A percentile compares a stretch with the other conserved stretches of the same genome.
These are phyloP conservation scores for Gadus chalcogrammus DNA, from an alignment of 2,113 vertebrate species.

Conservation along the genomic window DNA sequence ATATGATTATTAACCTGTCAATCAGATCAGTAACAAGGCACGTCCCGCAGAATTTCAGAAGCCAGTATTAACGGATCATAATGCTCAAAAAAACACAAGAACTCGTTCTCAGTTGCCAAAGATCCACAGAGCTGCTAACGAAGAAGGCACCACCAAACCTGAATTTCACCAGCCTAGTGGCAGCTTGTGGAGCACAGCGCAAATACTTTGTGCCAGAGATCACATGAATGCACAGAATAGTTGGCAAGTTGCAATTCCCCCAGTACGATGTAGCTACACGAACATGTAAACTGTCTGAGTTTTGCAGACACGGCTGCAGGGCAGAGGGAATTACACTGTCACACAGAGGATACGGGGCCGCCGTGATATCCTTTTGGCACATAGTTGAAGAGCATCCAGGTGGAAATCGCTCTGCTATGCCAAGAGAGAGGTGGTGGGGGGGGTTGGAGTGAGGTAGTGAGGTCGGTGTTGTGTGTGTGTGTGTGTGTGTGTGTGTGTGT, in stretches of 20 bases:
- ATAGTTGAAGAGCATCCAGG: constrained; percentile 92
- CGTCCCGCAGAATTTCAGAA: constrained; percentile 3
- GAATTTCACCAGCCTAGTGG: constrained; percentile 37
- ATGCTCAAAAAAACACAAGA: constrained; percentile 23
- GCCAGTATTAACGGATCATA: constrained; percentile 3
- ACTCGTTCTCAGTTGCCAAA: constrained; percentile 8
- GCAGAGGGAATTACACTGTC: constrained; percentile 94
- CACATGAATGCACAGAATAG: constrained; percentile 62
- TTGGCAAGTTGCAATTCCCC: constrained; percentile 62
- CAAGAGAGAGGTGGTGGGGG: constrained; percentile 54
- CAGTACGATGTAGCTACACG: constrained; percentile 72
- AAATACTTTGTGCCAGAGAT: constrained; percentile 55
- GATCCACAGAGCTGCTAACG: constrained; percentile 8
- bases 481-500: constrained; percentile 21
- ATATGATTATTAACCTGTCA: constrained; percentile 6
- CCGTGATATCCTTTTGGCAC: constrained; percentile 87
- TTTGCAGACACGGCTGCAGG: constrained; percentile 92
- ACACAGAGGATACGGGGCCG: constrained; percentile 85
- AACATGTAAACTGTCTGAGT: constrained; percentile 92
- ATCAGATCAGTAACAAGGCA: constrained; percentile 4
- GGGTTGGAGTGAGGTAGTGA: constrained; percentile 36
- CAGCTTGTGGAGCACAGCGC: constrained; percentile 38
- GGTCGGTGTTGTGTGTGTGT: constrained; percentile 41
- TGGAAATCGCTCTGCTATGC: constrained; percentile 71
- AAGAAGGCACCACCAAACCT: constrained; percentile 30